Evolutionary conservation across 2,888 invertebrate genomes (phyloP), one percentile per base, ranked within the genome.

Genomic region (Rhimphoctona megacephalus): DNA sequence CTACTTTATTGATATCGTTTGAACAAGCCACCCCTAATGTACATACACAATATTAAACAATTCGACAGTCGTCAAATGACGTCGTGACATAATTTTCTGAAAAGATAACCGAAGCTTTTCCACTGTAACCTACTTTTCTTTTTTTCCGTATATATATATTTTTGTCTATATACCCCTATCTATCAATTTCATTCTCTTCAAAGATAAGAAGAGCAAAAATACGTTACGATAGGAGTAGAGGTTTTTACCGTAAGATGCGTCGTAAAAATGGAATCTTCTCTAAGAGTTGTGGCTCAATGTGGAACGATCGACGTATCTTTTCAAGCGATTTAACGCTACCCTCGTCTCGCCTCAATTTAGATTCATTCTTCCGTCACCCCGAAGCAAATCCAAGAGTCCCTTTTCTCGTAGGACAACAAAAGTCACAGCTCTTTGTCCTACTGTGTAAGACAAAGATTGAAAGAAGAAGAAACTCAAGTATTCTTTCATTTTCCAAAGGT

Each of bases 321-420:
- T 86, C 87, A 83, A 69, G 43, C 85, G 85, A 88, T 89, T 88
- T 87, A 87, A 87, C 79, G 80, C 64, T 72, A 43, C 57, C 78
- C 22, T 43, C 49, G 19, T 81, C 25, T 17, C 61, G 19, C 25
- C 66, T 73, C 64, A 36, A 49, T 67, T 17, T 49, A 30, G 64
- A 52, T 14, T 70, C 52, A 22, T 73, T 36, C 54, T 57, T n/a
- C 8, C 67, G 11, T 19, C 46, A 52, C 46, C 64, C 43, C 49
- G 54, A 49, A 57, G 36, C 52, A n/a, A 39, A 61, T 30, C 54
- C 46, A 22, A 33, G 9, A 9, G 9, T 39, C 9, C 7, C 39
- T 39, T 39, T 9, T 1, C 39, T 9, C 39, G 43, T n/a, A 69
- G 70, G 33, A 77, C 33, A 22, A 61, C 22, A 81, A 73, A 74